These are phyloP conservation scores for Mormoops blainvillei DNA, from an alignment of 2,113 vertebrate species.

Conservation along the genomic window DNA sequence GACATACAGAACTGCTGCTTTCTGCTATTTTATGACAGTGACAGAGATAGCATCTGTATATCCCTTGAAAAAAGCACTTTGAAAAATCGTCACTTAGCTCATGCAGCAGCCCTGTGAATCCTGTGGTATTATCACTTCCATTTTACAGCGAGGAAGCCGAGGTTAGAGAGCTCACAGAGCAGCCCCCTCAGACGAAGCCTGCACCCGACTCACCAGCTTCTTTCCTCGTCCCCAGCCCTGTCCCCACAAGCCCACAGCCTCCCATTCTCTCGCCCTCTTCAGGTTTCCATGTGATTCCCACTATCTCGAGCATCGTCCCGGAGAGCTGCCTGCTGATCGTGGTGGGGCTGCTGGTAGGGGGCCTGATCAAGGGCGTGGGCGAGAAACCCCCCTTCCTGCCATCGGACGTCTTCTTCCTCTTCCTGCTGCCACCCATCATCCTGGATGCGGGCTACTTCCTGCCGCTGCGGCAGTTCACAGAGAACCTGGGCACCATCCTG, in stretches of 20 bases:
- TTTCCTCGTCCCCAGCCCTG: neutral
- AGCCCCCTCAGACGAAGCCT: slow-evolving; percentile 15
- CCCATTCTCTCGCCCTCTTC: slow-evolving; percentile 34
- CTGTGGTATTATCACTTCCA: neutral
- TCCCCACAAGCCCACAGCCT: slow-evolving; percentile 18
- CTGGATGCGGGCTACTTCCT: slow-evolving; percentile 98
- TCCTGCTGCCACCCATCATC: slow-evolving; percentile 97
- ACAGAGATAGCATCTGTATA: neutral
- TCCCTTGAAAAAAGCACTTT: neutral
- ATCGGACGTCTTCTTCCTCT: slow-evolving; percentile 91
- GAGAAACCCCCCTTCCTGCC: slow-evolving; percentile 87
- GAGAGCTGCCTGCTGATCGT: slow-evolving; percentile 97
- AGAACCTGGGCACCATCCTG: slow-evolving; percentile 98
- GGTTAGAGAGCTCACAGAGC: neutral
- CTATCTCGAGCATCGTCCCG: slow-evolving; percentile 90
- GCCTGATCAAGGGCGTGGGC: slow-evolving; percentile 90
- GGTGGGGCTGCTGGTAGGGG: slow-evolving; percentile 94
- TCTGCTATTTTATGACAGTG: neutral
- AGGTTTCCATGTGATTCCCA: slow-evolving; percentile 97
- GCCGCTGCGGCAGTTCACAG: slow-evolving; percentile 94
- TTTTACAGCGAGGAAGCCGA: neutral
- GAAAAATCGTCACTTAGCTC: neutral
- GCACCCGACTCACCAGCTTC: neutral
- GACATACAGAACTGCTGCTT: neutral
- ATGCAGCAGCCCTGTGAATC: neutral